Conservation (phyloP, 2,113 vertebrate species). For the Pluvianellus socialis region DNA sequence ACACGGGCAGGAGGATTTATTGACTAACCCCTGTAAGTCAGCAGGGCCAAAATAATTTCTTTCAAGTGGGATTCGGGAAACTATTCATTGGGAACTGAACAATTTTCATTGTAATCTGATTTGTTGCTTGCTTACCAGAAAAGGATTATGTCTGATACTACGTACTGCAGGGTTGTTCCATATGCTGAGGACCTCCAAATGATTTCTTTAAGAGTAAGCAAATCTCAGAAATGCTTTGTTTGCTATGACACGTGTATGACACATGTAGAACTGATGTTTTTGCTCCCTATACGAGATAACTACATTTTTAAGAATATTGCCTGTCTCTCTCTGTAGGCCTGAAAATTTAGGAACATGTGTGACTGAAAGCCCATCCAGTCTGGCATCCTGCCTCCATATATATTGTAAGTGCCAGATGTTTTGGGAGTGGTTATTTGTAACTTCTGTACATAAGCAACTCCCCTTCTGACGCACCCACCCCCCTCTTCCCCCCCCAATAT, state of each 20-base stretch:
- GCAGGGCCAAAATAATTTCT: not conserved
- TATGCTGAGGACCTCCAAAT: not conserved
- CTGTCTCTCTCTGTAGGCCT: not conserved
- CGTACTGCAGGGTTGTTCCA: not conserved
- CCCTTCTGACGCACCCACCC: too few relatives aligned
- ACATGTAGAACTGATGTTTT: not conserved
- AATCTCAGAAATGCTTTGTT: not conserved
- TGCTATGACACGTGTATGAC: not conserved
- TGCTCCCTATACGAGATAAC: not conserved
- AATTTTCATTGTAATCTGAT: not conserved
- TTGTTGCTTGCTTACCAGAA: not conserved
- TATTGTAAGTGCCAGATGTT: not conserved
- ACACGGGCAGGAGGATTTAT: not conserved
- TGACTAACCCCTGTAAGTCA: not conserved
- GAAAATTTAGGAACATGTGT: not conserved
- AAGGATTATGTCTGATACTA: not conserved
- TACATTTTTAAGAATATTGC: not conserved
- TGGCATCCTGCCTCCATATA: not conserved
- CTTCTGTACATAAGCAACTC: not conserved
- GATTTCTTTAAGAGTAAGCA: not conserved
- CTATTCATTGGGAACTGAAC: not conserved
- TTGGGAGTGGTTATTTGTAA: not conserved
- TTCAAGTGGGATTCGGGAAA: not conserved
- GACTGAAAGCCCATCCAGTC: not conserved
- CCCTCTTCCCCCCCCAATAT: not conserved